Conservation (phyloP, 2,113 vertebrate genomes). For the Trachemys scripta region DNA sequence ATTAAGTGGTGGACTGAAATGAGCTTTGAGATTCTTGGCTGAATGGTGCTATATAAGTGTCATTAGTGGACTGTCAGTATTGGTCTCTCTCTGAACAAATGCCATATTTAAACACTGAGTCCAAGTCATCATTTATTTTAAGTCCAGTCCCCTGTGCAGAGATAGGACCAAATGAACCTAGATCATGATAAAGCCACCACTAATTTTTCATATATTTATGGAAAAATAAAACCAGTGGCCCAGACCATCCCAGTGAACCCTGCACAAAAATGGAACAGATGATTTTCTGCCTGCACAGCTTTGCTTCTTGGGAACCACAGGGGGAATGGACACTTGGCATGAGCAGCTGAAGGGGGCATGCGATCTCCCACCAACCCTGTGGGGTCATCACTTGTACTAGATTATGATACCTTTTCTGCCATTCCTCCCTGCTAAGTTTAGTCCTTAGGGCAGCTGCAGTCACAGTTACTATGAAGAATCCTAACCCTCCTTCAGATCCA, state of each 20-base stretch:
- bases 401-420: not conserved
- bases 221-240: not conserved
- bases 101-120: not conserved
- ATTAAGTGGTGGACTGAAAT: not conserved
- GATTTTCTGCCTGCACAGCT: not conserved
- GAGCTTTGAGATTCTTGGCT: not conserved
- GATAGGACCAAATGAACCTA: not conserved
- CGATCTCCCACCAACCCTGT: not conserved
- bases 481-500: accelerated
- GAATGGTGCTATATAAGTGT: not conserved
- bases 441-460: accelerated
- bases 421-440: not conserved
- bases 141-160: not conserved
- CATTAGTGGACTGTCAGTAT: not conserved
- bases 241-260: not conserved
- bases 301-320: not conserved
- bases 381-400: not conserved
- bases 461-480: not conserved
- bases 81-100: constrained; percentile 6
- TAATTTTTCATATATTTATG: not conserved
- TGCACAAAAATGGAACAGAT: not conserved
- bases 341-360: not conserved
- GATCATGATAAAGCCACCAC: not conserved
- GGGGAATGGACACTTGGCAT: not conserved
- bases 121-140: not conserved